A percentile compares a stretch with the other conserved stretches of the same genome.
Evolutionary conservation across 2,113 vertebrate species (phyloP).

Genomic region (Malurus melanocephalus): DNA sequence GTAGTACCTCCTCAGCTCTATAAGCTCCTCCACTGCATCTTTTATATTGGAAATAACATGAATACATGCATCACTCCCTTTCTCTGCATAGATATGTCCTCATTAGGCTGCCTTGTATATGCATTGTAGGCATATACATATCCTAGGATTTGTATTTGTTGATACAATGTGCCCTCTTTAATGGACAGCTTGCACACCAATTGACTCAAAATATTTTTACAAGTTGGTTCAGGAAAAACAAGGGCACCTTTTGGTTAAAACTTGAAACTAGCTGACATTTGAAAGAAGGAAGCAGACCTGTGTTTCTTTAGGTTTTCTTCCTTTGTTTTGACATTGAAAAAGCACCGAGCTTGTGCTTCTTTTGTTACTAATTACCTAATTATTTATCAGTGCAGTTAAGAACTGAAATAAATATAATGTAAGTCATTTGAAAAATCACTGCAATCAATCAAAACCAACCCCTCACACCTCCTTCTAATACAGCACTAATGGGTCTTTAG

Average conservation of each 20-base stretch:
- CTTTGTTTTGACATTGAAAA: slow-evolving; percentile 49
- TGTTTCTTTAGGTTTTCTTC: slow-evolving; percentile 8
- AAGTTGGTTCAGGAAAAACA: neutral
- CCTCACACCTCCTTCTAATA: neutral
- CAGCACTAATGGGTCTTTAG: neutral
- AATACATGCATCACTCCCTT: neutral
- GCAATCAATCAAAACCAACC: slow-evolving; percentile 28
- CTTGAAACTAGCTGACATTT: neutral
- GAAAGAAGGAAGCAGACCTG: neutral
- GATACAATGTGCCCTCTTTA: neutral
- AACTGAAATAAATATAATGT: slow-evolving; percentile 36
- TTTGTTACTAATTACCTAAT: slow-evolving; percentile 49
- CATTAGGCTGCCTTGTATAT: neutral
- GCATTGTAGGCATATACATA: neutral
- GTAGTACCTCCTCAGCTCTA: neutral
- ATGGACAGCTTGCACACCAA: neutral
- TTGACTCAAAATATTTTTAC: slow-evolving; percentile 25
- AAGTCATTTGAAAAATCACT: neutral
- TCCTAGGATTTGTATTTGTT: neutral
- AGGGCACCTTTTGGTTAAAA: neutral
- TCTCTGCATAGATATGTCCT: neutral
- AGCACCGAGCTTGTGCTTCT: neutral
- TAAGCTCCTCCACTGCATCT: neutral
- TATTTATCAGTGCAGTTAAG: slow-evolving; percentile 40
- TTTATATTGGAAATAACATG: neutral